Evolutionary conservation across 2,888 invertebrate genomes (phyloP).

Genomic region (Apantesis nais): DNA sequence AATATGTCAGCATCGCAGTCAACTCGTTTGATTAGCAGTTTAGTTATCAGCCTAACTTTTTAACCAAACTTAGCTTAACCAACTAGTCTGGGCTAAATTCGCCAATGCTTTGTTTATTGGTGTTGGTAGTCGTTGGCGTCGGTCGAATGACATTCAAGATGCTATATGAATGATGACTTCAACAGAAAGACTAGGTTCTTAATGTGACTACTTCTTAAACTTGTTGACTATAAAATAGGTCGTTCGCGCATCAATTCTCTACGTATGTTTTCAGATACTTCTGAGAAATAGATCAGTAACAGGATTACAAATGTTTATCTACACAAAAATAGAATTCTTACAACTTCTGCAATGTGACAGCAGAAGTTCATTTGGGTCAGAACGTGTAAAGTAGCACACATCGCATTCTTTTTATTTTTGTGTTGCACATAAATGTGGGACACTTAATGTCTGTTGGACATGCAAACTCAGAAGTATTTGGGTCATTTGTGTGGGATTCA

Average conservation of each 20-base stretch:
- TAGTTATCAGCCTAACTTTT: no score
- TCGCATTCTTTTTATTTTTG: conserved; percentile 16
- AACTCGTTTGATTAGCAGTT: no score
- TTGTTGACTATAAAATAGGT: background rate
- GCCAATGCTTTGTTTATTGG: no score
- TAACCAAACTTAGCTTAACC: no score
- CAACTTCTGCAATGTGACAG: conserved; percentile 18
- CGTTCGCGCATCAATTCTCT: background rate
- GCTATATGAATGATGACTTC: no score
- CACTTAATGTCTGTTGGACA: conserved; percentile 1
- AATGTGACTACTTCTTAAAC: no score
- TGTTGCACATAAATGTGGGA: conserved; percentile 12
- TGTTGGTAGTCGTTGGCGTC: no score
- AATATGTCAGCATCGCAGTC: no score
- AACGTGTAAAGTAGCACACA: conserved; percentile 11
- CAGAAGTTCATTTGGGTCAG: conserved; percentile 23
- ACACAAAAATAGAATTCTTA: conserved; percentile 37
- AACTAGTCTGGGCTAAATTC: no score
- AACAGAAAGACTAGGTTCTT: no score
- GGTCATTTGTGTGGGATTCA: conserved; percentile 8
- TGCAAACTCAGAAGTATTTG: conserved; percentile 7
- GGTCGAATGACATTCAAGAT: no score
- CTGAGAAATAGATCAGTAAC: conserved; percentile 43
- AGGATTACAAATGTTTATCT: conserved; percentile 38
- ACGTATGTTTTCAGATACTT: conserved; percentile 24